Evolutionary conservation across 2,888 invertebrate species (phyloP).

Genomic region (Spodoptera littoralis): DNA sequence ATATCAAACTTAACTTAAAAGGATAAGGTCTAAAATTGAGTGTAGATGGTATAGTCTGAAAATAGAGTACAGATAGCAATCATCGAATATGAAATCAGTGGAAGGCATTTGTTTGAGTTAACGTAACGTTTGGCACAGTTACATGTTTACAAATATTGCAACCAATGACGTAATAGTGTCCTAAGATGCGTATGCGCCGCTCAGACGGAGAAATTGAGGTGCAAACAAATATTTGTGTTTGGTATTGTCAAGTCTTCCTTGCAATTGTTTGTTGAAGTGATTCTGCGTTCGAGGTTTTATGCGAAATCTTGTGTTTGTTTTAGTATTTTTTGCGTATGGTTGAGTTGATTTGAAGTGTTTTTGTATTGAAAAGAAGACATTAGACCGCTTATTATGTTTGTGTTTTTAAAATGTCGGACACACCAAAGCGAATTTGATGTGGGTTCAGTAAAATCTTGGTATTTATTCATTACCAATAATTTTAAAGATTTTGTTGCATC

Average conservation of each 20-base stretch:
- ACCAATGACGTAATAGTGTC: slow-evolving; percentile 39
- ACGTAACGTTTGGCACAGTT: slow-evolving; percentile 43
- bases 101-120: slow-evolving; percentile 45
- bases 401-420: too few relatives aligned
- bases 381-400: too few relatives aligned
- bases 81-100: slow-evolving; percentile 48
- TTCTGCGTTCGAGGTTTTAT: too few relatives aligned
- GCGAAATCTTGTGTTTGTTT: too few relatives aligned
- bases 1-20: not conserved
- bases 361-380: too few relatives aligned
- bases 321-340: too few relatives aligned
- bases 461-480: too few relatives aligned
- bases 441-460: too few relatives aligned
- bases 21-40: slow-evolving; percentile 11
- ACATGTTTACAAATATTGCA: slow-evolving; percentile 53
- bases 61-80: slow-evolving; percentile 40
- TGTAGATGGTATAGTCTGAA: slow-evolving; percentile 32
- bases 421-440: too few relatives aligned
- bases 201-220: slow-evolving; percentile 12
- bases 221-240: slow-evolving; percentile 8
- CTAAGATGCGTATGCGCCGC: slow-evolving; percentile 9
- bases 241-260: not conserved
- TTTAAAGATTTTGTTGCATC: too few relatives aligned
- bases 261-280: too few relatives aligned
- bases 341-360: too few relatives aligned